Percentiles rank a stretch among this genome's conserved stretches.
These are phyloP conservation scores for Chanos chanos DNA, from an alignment of 2,797 vertebrate species.

Conservation along the genomic window DNA sequence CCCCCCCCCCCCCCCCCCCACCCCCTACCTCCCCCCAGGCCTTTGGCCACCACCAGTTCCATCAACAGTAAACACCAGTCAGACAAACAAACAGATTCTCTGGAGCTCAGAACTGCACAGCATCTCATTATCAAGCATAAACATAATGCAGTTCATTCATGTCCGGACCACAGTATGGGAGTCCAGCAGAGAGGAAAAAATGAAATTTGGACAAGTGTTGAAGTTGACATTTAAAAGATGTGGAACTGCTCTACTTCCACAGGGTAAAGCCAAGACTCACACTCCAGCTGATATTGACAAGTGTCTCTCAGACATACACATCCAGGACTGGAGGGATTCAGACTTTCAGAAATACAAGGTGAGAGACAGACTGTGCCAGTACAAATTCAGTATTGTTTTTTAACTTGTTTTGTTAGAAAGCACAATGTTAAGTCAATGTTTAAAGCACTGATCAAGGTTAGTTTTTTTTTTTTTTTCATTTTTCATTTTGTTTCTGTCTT, in stretches of 20 bases:
- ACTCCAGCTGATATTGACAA: slow-evolving; percentile 76
- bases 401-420: too few species aligned
- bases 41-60: slow-evolving; percentile 37
- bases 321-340: slow-evolving; percentile 67
- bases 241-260: slow-evolving; percentile 24
- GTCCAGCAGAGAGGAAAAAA: not conserved
- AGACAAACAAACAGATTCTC: slow-evolving; percentile 40
- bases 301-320: slow-evolving; percentile 70
- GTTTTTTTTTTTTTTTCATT: too few species aligned
- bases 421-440: too few species aligned
- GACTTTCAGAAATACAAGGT: slow-evolving; percentile 79
- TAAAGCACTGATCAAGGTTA: too few species aligned
- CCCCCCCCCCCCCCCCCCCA: slow-evolving; percentile 51
- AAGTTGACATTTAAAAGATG: slow-evolving; percentile 6
- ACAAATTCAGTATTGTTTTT: too few species aligned
- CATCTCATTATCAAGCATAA: slow-evolving; percentile 26
- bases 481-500: too few species aligned
- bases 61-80: slow-evolving; percentile 45
- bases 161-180: too few species aligned
- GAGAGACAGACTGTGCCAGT: too few species aligned
- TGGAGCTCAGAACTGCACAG: not conserved
- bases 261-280: slow-evolving; percentile 81
- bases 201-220: too few species aligned
- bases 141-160: too few species aligned
- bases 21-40: slow-evolving; percentile 43